These are phyloP conservation scores for Microtus ochrogaster DNA, from an alignment of 2,113 vertebrate genomes.

Conservation along the genomic window DNA sequence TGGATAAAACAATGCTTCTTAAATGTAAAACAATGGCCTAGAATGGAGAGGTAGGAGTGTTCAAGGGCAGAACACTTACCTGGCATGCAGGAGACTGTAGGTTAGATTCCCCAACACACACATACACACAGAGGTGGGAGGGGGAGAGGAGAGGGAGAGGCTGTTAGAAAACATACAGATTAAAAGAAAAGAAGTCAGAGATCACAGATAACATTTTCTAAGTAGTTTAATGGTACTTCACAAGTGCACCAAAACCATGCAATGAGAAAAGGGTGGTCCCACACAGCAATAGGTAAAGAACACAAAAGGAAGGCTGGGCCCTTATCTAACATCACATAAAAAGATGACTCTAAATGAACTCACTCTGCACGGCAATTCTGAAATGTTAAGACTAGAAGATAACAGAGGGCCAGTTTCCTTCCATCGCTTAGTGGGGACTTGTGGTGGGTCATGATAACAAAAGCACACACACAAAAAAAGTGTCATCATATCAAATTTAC, in stretches of 20 bases:
- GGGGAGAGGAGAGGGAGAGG: too few relatives aligned
- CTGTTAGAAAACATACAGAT: neutral
- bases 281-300: neutral
- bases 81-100: neutral
- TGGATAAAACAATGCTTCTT: neutral
- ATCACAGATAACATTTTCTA: neutral
- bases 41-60: neutral
- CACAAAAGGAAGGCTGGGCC: neutral
- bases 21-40: neutral
- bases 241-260: neutral
- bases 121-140: too few relatives aligned
- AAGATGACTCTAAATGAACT: neutral
- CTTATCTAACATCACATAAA: neutral
- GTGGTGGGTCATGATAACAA: neutral
- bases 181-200: neutral
- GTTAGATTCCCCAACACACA: neutral
- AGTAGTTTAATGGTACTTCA: neutral
- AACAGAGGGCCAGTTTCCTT: neutral
- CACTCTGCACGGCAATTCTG: neutral
- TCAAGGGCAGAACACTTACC: neutral
- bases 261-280: neutral
- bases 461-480: neutral
- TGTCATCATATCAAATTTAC: neutral
- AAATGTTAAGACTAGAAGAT: constrained; percentile 2
- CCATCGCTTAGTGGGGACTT: neutral